Percentiles rank a stretch among this genome's conserved stretches.
These are phyloP conservation scores for Drosophila miranda DNA, from an alignment of 1,140 invertebrate genomes.

Conservation along the genomic window DNA sequence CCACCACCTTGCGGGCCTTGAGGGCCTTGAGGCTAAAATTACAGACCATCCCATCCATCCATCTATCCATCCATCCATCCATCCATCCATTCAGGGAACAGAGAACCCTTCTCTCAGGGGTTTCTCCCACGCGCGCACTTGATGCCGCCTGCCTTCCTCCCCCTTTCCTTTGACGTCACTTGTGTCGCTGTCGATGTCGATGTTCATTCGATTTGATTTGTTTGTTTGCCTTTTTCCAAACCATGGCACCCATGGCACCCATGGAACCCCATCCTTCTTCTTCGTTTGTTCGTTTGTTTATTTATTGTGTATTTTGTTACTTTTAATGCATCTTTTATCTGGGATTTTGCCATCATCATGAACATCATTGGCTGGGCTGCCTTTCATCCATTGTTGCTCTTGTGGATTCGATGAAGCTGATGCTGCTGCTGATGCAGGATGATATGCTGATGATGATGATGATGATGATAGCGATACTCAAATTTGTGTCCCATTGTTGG, in stretches of 20 bases:
- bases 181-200: constrained; percentile 8
- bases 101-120: too few species aligned
- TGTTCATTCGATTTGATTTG: constrained; percentile 75
- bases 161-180: constrained; percentile 39
- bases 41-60: constrained; percentile 48
- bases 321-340: constrained; percentile 81
- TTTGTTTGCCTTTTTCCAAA: constrained; percentile 62
- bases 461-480: constrained; percentile 67
- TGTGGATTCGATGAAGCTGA: background rate
- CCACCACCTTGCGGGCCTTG: constrained; percentile 55
- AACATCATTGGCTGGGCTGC: constrained; percentile 59
- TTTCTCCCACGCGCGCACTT: too few species aligned
- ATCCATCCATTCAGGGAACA: constrained; percentile 8
- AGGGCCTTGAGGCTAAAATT: constrained; percentile 67
- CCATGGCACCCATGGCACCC: constrained; percentile 2
- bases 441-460: constrained; percentile 23
- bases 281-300: constrained; percentile 62
- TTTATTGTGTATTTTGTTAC: constrained; percentile 79
- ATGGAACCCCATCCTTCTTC: constrained; percentile 17
- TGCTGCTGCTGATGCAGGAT: background rate
- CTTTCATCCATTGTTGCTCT: constrained; percentile 36
- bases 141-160: constrained; percentile 11
- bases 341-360: constrained; percentile 73
- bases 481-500: constrained; percentile 74
- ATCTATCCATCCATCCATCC: constrained; percentile 24